Evolutionary conservation across 2,888 invertebrate species (phyloP), one percentile per base, ranked within the genome.

Genomic region (Pammene fasciana): DNA sequence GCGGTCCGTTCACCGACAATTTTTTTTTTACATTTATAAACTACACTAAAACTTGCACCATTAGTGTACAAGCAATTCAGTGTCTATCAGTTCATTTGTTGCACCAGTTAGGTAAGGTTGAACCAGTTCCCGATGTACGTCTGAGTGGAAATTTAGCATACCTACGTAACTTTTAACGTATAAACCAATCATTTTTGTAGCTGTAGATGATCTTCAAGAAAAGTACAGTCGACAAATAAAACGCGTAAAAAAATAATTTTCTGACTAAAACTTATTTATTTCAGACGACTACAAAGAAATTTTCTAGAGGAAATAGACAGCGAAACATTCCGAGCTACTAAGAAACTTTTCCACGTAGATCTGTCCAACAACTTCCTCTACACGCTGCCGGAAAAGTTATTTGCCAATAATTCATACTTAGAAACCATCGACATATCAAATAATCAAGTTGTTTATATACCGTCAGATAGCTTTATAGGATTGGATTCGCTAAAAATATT

Each of bases 271-370:
- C 26, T 26, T 26, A 26, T 50, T 50, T 50, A 18, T 61, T 93
- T 73, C 87, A 95, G 95, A 75, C 93, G 95, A 57, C 87, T 96
- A 13, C 94, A 95, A 79, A 93, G 94, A 82, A 96, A 96, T 83
- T 90, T 93, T 72, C 79, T 96, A 66, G 94, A 95, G 85, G 94
- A 94, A 81, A 85, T 96, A 54, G 91, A 94, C 64, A 87, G 90
- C 50, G 90, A 93, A 73, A 87, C 94, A n/a, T 94, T 95, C 71
- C 84, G 89, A 54, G 87, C 92, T 54, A 87, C 95, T 43, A 93
- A 91, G 75, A 94, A 94, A 77, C 86, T 96, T 45, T 94, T 94
- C 76, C 95, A 95, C 64, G 88, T 96, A 60, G 95, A 96, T 78
- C 80, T 96, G 55, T 95, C 96, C 0, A 94, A 94, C 74, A 96